Percentiles rank a stretch among this genome's conserved stretches.
Conservation (phyloP, 2,888 invertebrate species). For the Calliopum simillimum region DNA sequence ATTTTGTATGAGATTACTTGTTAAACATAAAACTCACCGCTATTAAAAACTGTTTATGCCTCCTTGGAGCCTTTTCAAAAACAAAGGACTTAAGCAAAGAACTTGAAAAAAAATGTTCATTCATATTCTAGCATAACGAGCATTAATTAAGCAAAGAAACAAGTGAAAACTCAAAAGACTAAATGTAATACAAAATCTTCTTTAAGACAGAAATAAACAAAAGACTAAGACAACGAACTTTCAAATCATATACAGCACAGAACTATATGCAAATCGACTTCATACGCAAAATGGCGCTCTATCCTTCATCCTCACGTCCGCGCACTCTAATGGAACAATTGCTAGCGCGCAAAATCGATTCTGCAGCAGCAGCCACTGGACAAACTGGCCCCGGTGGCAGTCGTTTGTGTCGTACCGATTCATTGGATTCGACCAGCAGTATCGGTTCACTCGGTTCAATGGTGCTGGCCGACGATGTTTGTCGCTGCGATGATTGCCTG, state of each 20-base stretch:
- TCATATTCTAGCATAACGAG: too few species aligned
- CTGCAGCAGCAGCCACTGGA: slow-evolving; percentile 71
- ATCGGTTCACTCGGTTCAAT: slow-evolving; percentile 76
- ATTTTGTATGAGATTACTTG: too few species aligned
- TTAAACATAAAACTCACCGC: too few species aligned
- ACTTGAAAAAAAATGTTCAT: slow-evolving; percentile 44
- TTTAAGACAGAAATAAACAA: slow-evolving; percentile 22
- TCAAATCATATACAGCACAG: too few species aligned
- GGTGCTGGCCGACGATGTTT: slow-evolving; percentile 76
- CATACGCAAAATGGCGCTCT: slow-evolving; percentile 59
- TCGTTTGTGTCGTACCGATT: slow-evolving; percentile 78
- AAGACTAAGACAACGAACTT: too few species aligned
- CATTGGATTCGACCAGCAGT: slow-evolving; percentile 82
- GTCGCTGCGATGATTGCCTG: slow-evolving; percentile 85
- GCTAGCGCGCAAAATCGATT: slow-evolving; percentile 85
- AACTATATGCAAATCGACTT: too few species aligned
- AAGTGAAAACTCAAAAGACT: background rate
- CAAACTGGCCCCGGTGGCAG: slow-evolving; percentile 61
- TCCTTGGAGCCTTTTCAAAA: slow-evolving; percentile 5
- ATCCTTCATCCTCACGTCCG: slow-evolving; percentile 73
- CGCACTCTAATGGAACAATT: slow-evolving; percentile 85
- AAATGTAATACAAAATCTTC: slow-evolving; percentile 14
- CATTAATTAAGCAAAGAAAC: too few species aligned
- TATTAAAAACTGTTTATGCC: too few species aligned
- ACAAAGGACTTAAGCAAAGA: slow-evolving; percentile 61